A percentile compares a stretch with the other conserved stretches of the same genome.
phyloP scores from a whole-genome alignment of 2,113 vertebrate species.

The Hippocampus comes region DNA sequence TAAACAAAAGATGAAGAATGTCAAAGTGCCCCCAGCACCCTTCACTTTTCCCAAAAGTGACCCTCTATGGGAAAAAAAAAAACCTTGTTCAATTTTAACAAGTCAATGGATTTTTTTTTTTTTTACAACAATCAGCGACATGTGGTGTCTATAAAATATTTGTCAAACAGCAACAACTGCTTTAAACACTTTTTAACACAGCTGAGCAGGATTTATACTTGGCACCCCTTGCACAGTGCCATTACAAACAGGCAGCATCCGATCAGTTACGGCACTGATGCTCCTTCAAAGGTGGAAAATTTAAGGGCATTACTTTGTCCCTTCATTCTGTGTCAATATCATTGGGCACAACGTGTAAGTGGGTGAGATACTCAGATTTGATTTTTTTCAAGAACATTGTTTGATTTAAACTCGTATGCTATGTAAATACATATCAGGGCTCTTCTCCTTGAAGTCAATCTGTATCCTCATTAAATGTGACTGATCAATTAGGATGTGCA shows the following conservation, averaged over 20 bases:
- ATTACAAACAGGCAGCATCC: not conserved
- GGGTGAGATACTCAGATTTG: not conserved
- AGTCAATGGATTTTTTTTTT: not conserved
- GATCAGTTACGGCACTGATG: not conserved
- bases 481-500: not conserved
- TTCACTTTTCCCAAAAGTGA: not conserved
- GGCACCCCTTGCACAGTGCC: not conserved
- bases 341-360: not conserved
- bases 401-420: not conserved
- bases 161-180: not conserved
- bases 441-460: not conserved
- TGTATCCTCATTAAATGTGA: conserved; percentile 2
- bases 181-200: not conserved
- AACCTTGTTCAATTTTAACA: not conserved
- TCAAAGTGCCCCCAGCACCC: not conserved
- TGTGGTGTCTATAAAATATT: not conserved
- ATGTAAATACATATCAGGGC: not conserved
- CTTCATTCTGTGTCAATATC: not conserved
- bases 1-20: not conserved
- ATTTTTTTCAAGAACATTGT: not conserved
- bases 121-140: not conserved
- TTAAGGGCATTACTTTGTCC: not conserved
- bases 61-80: too few species aligned
- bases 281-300: not conserved
- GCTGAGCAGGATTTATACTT: not conserved